Conservation (phyloP, 2,888 invertebrate species). For the Bugulina stolonifera region DNA sequence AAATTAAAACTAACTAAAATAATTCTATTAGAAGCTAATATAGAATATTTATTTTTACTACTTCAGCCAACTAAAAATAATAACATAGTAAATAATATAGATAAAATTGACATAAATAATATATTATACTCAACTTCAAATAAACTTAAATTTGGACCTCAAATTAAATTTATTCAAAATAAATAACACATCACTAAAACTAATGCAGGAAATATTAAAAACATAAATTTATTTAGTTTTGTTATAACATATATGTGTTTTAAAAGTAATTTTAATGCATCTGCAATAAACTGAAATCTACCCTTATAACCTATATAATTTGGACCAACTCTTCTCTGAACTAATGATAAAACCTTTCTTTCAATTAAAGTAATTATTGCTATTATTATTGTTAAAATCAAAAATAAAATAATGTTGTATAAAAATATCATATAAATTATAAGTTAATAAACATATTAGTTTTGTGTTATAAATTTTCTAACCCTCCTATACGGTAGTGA, state of each 20-base stretch:
- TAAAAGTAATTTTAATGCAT: background rate
- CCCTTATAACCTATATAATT: slow-evolving; percentile 7
- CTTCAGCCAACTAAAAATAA: background rate
- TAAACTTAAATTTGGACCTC: background rate
- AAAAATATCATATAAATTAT: background rate
- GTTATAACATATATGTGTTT: background rate
- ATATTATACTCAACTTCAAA: background rate
- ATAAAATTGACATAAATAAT: background rate
- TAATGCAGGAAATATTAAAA: background rate
- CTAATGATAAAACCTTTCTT: background rate
- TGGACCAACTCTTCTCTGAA: background rate
- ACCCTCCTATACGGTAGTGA: background rate
- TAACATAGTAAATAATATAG: background rate
- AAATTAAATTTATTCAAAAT: slow-evolving; percentile 3
- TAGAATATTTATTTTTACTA: background rate
- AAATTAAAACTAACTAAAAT: background rate
- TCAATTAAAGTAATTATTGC: background rate
- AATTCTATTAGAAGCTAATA: background rate
- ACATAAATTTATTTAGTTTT: background rate
- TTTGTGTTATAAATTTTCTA: background rate
- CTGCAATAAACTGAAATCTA: background rate
- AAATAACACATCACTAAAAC: background rate
- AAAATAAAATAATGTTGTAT: background rate
- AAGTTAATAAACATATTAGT: background rate
- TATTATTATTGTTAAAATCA: background rate